Evolutionary conservation across 2,113 vertebrate species (phyloP).

Genomic region (Leucosticte australis): DNA sequence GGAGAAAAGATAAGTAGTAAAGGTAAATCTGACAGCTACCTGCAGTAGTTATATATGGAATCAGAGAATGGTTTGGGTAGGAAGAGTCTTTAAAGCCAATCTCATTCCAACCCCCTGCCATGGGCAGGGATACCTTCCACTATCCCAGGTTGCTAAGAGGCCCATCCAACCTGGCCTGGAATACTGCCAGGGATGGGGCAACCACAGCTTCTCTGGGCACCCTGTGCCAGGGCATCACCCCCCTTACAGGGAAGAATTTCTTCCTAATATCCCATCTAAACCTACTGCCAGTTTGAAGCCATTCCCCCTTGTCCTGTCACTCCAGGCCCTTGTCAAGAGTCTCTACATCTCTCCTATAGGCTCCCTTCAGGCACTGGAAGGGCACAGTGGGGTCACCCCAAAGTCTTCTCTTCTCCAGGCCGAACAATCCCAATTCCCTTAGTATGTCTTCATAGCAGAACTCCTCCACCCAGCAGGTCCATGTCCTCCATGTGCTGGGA

Average conservation of each 20-base stretch:
- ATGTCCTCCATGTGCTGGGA: background rate
- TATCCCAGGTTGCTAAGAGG: background rate
- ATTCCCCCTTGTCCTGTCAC: background rate
- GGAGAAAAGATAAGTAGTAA: background rate
- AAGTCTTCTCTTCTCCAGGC: background rate
- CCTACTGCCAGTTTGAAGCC: background rate
- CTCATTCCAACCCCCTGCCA: background rate
- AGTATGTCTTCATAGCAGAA: background rate
- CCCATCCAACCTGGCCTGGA: fast-evolving
- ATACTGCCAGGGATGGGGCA: background rate
- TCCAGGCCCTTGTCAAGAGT: background rate
- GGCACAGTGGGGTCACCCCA: background rate
- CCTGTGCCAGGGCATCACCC: background rate
- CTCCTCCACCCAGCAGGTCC: background rate
- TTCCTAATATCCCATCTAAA: fast-evolving
- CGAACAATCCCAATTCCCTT: background rate
- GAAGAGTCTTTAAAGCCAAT: background rate
- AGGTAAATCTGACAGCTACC: background rate
- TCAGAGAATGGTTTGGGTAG: background rate
- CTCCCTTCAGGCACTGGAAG: background rate
- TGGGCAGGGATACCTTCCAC: background rate
- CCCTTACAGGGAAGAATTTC: background rate
- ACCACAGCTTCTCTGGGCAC: background rate
- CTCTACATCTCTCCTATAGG: background rate
- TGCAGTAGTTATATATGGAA: background rate